Conservation (phyloP, 2,797 vertebrate genomes). For the Lacerta bilineata region DNA sequence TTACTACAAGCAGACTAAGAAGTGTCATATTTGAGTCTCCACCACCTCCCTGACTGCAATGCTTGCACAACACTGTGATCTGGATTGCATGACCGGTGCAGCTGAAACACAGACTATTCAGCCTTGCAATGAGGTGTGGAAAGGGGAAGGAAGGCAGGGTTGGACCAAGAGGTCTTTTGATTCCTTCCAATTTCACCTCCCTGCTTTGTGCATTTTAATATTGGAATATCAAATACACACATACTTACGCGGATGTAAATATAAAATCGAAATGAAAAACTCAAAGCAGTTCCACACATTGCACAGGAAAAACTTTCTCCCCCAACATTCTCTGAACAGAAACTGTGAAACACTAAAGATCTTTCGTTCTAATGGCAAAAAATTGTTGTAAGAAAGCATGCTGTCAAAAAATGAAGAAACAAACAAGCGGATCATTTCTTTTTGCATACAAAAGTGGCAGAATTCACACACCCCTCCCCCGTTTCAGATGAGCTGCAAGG, state of each 20-base stretch:
- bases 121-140: not conserved
- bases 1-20: not conserved
- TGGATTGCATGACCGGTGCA: not conserved
- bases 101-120: not conserved
- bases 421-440: slow-evolving; percentile 58
- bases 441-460: slow-evolving; percentile 64
- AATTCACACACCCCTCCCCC: slow-evolving; percentile 57
- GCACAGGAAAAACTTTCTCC: not conserved
- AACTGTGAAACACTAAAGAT: slow-evolving; percentile 22
- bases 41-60: no score
- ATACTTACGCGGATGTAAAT: not conserved
- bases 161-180: not conserved
- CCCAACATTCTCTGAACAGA: slow-evolving; percentile 49
- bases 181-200: not conserved
- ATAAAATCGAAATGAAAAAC: not conserved
- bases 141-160: not conserved
- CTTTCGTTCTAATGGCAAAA: slow-evolving; percentile 48
- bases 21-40: not conserved
- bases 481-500: slow-evolving; percentile 49
- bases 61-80: not conserved
- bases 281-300: not conserved
- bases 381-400: slow-evolving; percentile 54
- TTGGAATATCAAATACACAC: not conserved
- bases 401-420: slow-evolving; percentile 61
- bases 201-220: not conserved